Evolutionary conservation across 2,888 invertebrate genomes (phyloP), one percentile per base, ranked within the genome.

Genomic region (Prosapia bicincta): DNA sequence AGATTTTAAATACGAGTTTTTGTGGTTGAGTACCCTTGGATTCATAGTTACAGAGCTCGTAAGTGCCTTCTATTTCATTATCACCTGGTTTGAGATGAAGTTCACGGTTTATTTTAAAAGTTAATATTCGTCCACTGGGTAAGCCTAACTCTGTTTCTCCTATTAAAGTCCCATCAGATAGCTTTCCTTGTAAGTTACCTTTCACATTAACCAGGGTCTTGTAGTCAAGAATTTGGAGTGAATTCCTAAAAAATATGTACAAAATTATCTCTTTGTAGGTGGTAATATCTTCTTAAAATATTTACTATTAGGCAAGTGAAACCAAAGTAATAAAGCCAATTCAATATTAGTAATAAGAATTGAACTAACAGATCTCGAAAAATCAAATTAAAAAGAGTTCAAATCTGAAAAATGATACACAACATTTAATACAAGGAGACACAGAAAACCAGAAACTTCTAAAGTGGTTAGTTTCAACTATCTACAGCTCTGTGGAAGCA

Each of bases 61-160:
- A 67, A 10, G 73, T 38, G 15, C 54, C 65, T 76, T 83, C 82
- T 0, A 82, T 84, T 15, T 84, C 83, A 26, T 75, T 72, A 72
- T 79, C 74, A 15, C 75, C 77, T 20, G 71, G 74, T 25, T 65
- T 77, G 32, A 77, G 5, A n/a, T 82, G 81, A 25, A 82, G 65
- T 0, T 82, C 83, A 25, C 85, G 84, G 70, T 85, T 83, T 38
- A 76, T 72, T 65, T 79, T 78, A 7, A 83, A 83, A 9, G 83
- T 82, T n/a, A 88, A 72, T 70, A 87, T 86, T 26, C 86, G 84
- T 0, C 86, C 86, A 74, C 84, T 86, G 0, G 89, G 88, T 0
- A 91, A 77, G 30, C 86, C 87, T 0, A 89, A 20, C 32, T 89
- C 89, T 0, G 86, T 77, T 65, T 86, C 86, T 1, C 86, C 86